Percentiles rank a stretch among this genome's conserved stretches.
These are phyloP conservation scores for Gambelia wislizenii DNA, from an alignment of 2,797 vertebrate species.

Conservation along the genomic window DNA sequence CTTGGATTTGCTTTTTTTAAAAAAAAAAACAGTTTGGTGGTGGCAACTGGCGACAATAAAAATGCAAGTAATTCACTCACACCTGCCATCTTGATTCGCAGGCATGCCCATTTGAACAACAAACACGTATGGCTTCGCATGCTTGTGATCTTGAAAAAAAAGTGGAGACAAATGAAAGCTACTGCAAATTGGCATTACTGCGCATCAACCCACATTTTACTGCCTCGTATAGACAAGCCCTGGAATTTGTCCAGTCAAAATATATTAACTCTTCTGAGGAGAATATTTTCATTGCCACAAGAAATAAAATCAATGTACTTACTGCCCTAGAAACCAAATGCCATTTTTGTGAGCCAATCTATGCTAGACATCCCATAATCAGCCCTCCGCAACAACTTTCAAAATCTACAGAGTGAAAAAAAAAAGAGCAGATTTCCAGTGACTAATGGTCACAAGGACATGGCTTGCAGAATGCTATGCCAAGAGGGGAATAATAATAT, in stretches of 20 bases:
- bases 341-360: background rate
- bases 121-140: too few relatives aligned
- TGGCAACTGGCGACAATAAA: too few relatives aligned
- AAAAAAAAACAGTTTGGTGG: too few relatives aligned
- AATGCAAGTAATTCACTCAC: too few relatives aligned
- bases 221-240: too few relatives aligned
- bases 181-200: too few relatives aligned
- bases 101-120: too few relatives aligned
- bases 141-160: too few relatives aligned
- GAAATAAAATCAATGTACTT: background rate
- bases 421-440: background rate
- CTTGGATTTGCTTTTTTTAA: too few relatives aligned
- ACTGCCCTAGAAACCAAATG: slow-evolving; percentile 2
- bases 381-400: background rate
- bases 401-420: background rate
- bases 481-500: background rate
- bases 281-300: background rate
- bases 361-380: background rate
- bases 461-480: background rate
- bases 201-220: too few relatives aligned
- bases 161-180: too few relatives aligned
- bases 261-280: background rate
- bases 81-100: too few relatives aligned
- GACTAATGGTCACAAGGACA: background rate
- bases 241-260: background rate